Percentiles rank a stretch among this genome's conserved stretches.
Conservation (phyloP, 2,888 invertebrate species). For the Catocala fraxini region DNA sequence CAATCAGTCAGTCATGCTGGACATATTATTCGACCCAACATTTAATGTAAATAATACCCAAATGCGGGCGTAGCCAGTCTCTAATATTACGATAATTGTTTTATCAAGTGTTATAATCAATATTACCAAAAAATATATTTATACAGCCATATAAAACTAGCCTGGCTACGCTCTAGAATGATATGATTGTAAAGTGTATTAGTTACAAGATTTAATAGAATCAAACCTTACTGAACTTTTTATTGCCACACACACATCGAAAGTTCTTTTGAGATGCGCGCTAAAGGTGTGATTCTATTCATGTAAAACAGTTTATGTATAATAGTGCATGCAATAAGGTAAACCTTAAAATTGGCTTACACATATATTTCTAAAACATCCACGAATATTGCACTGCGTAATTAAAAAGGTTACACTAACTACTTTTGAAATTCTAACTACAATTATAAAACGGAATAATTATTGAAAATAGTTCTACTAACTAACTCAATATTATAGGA, state of each 20-base stretch:
- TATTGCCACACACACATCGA: background rate
- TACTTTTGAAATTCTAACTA: background rate
- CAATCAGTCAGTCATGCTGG: slow-evolving; percentile 42
- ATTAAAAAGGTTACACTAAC: background rate
- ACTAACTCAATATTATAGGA: too few relatives aligned
- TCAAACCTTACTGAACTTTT: slow-evolving; percentile 32
- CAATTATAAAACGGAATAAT: too few relatives aligned
- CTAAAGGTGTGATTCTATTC: slow-evolving; percentile 53
- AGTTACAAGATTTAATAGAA: slow-evolving; percentile 55
- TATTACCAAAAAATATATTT: too few relatives aligned
- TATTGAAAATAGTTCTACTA: too few relatives aligned
- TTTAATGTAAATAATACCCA: slow-evolving; percentile 16
- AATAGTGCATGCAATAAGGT: slow-evolving; percentile 51
- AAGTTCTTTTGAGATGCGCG: background rate
- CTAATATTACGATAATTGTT: background rate
- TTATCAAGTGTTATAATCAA: background rate
- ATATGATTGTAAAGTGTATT: slow-evolving; percentile 50
- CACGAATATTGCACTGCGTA: slow-evolving; percentile 48
- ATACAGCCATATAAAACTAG: too few relatives aligned
- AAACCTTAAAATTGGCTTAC: slow-evolving; percentile 15
- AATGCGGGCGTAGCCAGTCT: slow-evolving; percentile 19
- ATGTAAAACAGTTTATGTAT: slow-evolving; percentile 34
- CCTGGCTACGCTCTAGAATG: slow-evolving; percentile 37
- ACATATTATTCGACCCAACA: slow-evolving; percentile 39
- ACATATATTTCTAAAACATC: slow-evolving; percentile 21